Evolutionary conservation across 2,113 vertebrate species (phyloP).

Genomic region (Sclerurus mexicanus): DNA sequence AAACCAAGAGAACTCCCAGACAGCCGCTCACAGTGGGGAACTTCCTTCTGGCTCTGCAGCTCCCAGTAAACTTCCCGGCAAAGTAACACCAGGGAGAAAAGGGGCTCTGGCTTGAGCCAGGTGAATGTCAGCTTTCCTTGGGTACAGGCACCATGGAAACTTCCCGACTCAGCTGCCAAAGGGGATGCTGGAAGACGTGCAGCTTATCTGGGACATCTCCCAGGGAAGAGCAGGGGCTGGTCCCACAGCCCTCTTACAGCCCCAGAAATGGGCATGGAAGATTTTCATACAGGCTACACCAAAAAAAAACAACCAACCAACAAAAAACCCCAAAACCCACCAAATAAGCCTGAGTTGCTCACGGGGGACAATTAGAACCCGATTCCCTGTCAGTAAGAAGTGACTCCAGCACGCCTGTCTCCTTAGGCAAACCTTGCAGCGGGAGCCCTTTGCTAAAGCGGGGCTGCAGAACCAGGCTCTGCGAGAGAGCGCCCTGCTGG

Average conservation of each 20-base stretch:
- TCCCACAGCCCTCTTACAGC: neutral
- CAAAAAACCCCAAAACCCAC: too few species aligned
- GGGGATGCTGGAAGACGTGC: accelerated
- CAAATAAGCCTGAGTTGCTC: too few species aligned
- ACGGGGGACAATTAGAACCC: accelerated
- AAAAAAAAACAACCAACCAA: neutral
- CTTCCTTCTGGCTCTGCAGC: neutral
- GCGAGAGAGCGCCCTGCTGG: too few species aligned
- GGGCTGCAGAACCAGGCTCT: neutral
- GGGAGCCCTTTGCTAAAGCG: neutral
- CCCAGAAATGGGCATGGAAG: neutral
- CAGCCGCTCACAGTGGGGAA: neutral
- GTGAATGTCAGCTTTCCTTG: neutral
- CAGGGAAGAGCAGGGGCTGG: neutral
- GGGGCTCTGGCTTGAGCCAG: neutral
- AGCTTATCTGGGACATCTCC: neutral
- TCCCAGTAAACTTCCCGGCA: neutral
- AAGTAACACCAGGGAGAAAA: neutral
- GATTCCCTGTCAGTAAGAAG: neutral
- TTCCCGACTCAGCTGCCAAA: accelerated
- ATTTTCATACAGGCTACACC: neutral
- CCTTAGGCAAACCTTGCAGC: neutral
- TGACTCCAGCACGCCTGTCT: neutral
- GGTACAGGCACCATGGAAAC: neutral
- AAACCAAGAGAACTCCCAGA: accelerated